A percentile compares a stretch with the other conserved stretches of the same genome.
These are phyloP conservation scores for Nemoura dubitans DNA, from an alignment of 2,888 invertebrate species.

Conservation along the genomic window DNA sequence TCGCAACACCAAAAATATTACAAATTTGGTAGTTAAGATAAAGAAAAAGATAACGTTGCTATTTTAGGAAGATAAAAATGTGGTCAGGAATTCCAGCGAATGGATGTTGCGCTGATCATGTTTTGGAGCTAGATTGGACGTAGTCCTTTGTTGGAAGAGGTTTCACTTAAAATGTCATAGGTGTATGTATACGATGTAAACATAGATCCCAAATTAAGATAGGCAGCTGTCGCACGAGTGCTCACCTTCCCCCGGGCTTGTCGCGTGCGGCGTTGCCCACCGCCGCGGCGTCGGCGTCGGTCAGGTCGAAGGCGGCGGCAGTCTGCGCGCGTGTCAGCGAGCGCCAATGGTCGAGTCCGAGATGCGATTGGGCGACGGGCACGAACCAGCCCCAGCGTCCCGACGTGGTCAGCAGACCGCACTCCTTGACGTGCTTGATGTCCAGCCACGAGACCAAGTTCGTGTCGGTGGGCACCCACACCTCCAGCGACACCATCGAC, in stretches of 20 bases:
- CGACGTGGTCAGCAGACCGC: constrained; percentile 65
- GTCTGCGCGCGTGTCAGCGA: constrained; percentile 62
- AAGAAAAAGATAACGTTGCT: no score
- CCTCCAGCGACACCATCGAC: constrained; percentile 74
- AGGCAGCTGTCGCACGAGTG: no score
- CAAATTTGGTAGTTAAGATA: no score
- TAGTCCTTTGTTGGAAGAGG: no score
- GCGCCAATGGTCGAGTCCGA: constrained; percentile 66
- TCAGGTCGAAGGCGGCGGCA: constrained; percentile 63
- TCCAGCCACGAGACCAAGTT: constrained; percentile 63
- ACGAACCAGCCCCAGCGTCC: constrained; percentile 73
- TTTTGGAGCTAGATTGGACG: no score
- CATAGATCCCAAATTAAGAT: no score
- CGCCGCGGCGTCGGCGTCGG: constrained; percentile 50
- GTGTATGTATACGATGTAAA: no score
- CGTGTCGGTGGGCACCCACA: constrained; percentile 72
- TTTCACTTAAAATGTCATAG: no score
- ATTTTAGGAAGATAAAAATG: no score
- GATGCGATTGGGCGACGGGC: constrained; percentile 60
- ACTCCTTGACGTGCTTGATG: constrained; percentile 61
- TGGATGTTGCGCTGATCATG: no score
- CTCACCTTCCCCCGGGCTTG: background rate
- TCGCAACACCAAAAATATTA: no score
- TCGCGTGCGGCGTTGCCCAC: background rate
- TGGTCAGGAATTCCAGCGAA: no score